Conservation (phyloP, 2,113 vertebrate genomes). For the Apus apus region DNA sequence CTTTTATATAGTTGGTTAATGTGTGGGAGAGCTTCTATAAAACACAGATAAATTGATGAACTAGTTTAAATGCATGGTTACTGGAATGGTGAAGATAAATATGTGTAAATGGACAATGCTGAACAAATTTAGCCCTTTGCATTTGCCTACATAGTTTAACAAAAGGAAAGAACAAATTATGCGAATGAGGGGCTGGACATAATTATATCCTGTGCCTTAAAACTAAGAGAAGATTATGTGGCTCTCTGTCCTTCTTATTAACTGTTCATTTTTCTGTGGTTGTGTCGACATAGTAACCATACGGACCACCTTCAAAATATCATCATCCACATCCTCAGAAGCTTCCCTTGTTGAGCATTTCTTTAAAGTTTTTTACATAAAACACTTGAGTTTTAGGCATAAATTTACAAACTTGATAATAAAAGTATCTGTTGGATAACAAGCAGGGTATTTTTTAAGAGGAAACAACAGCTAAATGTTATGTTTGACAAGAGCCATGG, state of each 20-base stretch:
- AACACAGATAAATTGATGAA: conserved; percentile 35
- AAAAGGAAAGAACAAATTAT: conserved; percentile 3
- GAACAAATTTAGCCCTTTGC: not conserved
- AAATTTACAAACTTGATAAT: not conserved
- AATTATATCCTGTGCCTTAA: not conserved
- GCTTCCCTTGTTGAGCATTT: not conserved
- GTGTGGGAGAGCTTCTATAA: conserved; percentile 22
- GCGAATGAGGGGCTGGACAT: not conserved
- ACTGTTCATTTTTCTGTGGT: not conserved
- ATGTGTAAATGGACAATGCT: not conserved
- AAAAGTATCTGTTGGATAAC: not conserved
- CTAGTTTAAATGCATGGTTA: not conserved
- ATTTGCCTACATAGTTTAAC: not conserved
- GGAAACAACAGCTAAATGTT: not conserved
- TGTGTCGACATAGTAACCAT: not conserved
- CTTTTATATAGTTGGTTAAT: conserved; percentile 53
- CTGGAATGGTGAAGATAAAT: not conserved
- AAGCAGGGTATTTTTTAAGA: not conserved
- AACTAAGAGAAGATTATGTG: not conserved
- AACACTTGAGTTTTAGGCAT: not conserved
- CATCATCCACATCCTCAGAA: not conserved
- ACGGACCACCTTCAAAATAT: not conserved
- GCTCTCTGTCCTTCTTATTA: not conserved
- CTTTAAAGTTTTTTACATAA: not conserved
- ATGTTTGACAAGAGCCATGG: not conserved